Conservation (phyloP, 2,797 vertebrate species). For the Arctocebus calabarensis region DNA sequence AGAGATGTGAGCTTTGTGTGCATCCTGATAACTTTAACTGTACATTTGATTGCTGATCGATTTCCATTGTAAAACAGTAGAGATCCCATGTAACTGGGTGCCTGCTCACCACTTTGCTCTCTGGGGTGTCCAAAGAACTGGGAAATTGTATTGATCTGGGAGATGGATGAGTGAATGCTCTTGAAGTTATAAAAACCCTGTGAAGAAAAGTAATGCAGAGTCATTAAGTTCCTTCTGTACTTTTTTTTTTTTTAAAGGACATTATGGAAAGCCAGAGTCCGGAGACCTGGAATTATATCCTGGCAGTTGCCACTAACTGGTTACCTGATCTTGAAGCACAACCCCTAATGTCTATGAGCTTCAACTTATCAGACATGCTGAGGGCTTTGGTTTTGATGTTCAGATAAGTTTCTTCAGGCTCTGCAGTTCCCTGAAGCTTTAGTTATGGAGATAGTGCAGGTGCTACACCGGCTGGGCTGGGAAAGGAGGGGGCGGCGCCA, state of each 20-base stretch:
- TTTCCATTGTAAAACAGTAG: conserved; percentile 62
- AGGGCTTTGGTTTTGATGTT: not conserved
- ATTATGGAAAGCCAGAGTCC: not conserved
- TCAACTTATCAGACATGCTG: not conserved
- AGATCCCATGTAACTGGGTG: conserved; percentile 30
- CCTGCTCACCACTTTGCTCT: conserved; percentile 60
- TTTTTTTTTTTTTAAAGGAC: not conserved
- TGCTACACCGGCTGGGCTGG: not conserved
- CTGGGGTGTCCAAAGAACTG: conserved; percentile 52
- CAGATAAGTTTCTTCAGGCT: not conserved
- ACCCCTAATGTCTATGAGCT: not conserved
- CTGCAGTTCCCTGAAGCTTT: not conserved
- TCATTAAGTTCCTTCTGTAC: not conserved
- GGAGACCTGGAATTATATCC: not conserved
- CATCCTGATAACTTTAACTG: conserved; percentile 62
- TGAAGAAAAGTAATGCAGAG: not conserved
- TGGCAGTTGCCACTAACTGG: not conserved
- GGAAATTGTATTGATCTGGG: conserved; percentile 68
- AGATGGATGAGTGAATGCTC: conserved; percentile 39
- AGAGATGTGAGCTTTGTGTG: not conserved
- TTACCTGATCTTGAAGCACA: not conserved
- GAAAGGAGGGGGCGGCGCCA: not conserved
- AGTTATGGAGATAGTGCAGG: not conserved
- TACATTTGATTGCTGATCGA: conserved; percentile 67
- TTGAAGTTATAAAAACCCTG: conserved; percentile 13